These are phyloP conservation scores for Mustela nigripes DNA, from an alignment of 2,113 vertebrate species.

Conservation along the genomic window DNA sequence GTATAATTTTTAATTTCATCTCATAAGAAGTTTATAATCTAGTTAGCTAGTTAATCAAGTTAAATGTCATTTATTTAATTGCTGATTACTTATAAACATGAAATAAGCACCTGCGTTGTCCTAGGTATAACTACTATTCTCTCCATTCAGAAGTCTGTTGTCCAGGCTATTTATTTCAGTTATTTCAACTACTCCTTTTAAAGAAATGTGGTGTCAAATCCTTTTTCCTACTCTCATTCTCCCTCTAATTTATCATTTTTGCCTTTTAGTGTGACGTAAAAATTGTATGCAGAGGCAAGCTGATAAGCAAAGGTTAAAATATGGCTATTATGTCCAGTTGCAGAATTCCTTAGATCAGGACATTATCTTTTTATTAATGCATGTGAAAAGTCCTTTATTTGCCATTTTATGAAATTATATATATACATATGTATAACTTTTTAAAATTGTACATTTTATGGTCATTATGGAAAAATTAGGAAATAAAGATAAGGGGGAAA, in stretches of 20 bases:
- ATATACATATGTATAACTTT: neutral
- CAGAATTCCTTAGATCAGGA: neutral
- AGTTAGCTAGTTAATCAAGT: neutral
- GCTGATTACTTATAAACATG: neutral
- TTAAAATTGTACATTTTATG: neutral
- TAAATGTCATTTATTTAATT: neutral
- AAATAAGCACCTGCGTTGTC: neutral
- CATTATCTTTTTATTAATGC: neutral
- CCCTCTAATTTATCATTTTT: neutral
- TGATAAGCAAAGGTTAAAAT: neutral
- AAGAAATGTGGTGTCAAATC: neutral
- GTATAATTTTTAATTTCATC: neutral
- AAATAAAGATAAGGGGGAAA: neutral
- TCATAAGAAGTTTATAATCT: neutral
- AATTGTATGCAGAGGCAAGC: neutral
- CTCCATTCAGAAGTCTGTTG: neutral
- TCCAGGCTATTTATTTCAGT: neutral
- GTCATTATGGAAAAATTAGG: neutral
- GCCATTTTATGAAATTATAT: neutral
- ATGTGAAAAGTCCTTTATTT: neutral
- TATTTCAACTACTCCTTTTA: neutral
- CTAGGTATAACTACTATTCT: neutral
- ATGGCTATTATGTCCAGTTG: neutral
- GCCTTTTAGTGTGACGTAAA: neutral
- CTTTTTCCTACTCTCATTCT: neutral